A percentile compares a stretch with the other conserved stretches of the same genome.
Conservation (phyloP, 2,888 invertebrate genomes). For the Aradus depressus region DNA sequence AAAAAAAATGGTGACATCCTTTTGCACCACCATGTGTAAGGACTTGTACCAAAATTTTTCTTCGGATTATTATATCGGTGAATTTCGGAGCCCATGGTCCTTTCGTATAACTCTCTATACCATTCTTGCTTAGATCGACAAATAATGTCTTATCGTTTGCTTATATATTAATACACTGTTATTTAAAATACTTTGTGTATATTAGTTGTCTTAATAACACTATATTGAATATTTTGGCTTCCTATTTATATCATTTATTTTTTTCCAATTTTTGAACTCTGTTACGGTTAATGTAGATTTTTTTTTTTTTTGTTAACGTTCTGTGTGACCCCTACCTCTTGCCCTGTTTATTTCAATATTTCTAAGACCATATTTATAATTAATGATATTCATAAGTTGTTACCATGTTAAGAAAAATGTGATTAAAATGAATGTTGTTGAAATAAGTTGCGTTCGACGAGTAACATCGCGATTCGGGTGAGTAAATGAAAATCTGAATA, state of each 20-base stretch:
- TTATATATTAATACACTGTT: conserved; percentile 25
- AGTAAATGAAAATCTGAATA: too few relatives aligned
- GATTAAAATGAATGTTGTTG: too few relatives aligned
- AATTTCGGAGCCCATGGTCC: too few relatives aligned
- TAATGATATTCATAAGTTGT: conserved; percentile 24
- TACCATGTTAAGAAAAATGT: conserved; percentile 27
- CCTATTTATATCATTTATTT: conserved; percentile 23
- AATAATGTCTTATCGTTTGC: conserved; percentile 26
- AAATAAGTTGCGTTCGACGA: too few relatives aligned
- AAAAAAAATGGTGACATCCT: too few relatives aligned
- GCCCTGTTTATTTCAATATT: conserved; percentile 22
- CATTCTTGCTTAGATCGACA: conserved; percentile 25
- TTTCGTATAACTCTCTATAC: conserved; percentile 24
- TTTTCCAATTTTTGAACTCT: conserved; percentile 22
- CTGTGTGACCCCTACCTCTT: conserved; percentile 29
- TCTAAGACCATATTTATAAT: conserved; percentile 17
- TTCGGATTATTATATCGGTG: too few relatives aligned
- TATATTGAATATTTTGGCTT: conserved; percentile 27
- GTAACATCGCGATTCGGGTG: too few relatives aligned
- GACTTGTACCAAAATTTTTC: too few relatives aligned
- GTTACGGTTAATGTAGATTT: too few relatives aligned
- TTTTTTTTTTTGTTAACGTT: conserved; percentile 25
- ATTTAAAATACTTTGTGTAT: conserved; percentile 27
- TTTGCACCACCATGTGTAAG: too few relatives aligned
- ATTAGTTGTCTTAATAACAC: conserved; percentile 27